A percentile compares a stretch with the other conserved stretches of the same genome.
Conservation (phyloP, 2,888 invertebrate genomes). For the Palloptera scutellata region DNA sequence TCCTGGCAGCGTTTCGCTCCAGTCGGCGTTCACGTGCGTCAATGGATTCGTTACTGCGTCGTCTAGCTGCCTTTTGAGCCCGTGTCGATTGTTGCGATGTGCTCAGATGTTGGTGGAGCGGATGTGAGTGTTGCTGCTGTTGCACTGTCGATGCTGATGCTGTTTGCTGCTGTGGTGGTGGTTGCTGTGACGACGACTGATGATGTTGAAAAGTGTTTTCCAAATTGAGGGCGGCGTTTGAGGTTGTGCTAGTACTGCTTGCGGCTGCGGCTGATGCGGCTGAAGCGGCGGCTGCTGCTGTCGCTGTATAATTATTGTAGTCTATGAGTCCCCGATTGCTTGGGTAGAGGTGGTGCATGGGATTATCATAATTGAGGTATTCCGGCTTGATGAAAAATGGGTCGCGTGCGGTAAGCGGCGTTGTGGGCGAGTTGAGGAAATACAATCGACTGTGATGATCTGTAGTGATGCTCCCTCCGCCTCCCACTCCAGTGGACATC, state of each 20-base stretch:
- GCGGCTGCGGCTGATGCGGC: conserved; percentile 44
- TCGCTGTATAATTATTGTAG: conserved; percentile 55
- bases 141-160: conserved; percentile 38
- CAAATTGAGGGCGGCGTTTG: conserved; percentile 45
- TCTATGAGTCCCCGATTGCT: conserved; percentile 58
- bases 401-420: conserved; percentile 55
- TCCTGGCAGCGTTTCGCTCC: conserved; percentile 63
- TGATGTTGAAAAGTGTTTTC: conserved; percentile 47
- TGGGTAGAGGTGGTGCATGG: conserved; percentile 60
- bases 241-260: conserved; percentile 39
- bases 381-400: conserved; percentile 60
- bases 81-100: conserved; percentile 49
- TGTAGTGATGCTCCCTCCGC: conserved; percentile 62
- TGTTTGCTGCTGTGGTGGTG: conserved; percentile 35
- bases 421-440: conserved; percentile 59
- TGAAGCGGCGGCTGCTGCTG: conserved; percentile 48
- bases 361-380: conserved; percentile 61
- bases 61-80: conserved; percentile 57
- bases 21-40: conserved; percentile 62
- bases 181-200: conserved; percentile 35
- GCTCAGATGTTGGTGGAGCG: conserved; percentile 56
- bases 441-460: conserved; percentile 60
- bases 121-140: conserved; percentile 46
- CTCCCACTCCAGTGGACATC: conserved; percentile 62
- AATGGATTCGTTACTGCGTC: conserved; percentile 63